A percentile compares a stretch with the other conserved stretches of the same genome.
Evolutionary conservation across 2,888 invertebrate species (phyloP).

Genomic region (Copidosoma aretas): DNA sequence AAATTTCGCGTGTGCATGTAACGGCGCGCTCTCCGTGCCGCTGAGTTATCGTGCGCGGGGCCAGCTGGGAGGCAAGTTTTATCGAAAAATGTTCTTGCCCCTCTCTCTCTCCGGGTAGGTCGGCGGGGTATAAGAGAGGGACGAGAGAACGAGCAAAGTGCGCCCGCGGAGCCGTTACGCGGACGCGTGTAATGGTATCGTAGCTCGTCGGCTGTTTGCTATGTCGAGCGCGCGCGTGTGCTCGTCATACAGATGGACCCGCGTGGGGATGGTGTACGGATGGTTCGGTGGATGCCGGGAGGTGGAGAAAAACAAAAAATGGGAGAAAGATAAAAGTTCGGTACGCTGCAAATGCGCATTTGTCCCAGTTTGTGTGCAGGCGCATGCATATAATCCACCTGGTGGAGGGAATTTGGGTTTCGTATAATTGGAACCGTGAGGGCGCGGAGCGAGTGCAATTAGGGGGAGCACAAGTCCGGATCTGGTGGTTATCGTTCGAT

Average conservation of each 20-base stretch:
- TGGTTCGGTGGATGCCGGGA: too few relatives aligned
- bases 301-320: too few relatives aligned
- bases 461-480: too few relatives aligned
- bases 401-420: constrained; percentile 21
- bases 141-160: constrained; percentile 15
- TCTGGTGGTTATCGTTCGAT: constrained; percentile 17
- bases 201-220: too few relatives aligned
- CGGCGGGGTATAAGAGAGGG: not conserved
- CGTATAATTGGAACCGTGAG: too few relatives aligned
- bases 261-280: too few relatives aligned
- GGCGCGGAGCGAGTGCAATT: too few relatives aligned
- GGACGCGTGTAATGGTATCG: not conserved
- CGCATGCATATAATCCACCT: too few relatives aligned
- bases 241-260: not conserved
- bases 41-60: not conserved
- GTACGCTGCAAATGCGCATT: too few relatives aligned
- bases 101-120: not conserved
- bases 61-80: not conserved
- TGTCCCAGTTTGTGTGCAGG: too few relatives aligned
- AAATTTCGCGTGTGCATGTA: not conserved
- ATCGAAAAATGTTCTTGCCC: not conserved
- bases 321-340: too few relatives aligned
- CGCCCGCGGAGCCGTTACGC: not conserved
- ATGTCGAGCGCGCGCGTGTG: constrained; percentile 11
- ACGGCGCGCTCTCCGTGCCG: not conserved